Base-by-base conservation (phyloP, 1,140 invertebrate genomes). In the Luehdorfia chinensis region DNA sequence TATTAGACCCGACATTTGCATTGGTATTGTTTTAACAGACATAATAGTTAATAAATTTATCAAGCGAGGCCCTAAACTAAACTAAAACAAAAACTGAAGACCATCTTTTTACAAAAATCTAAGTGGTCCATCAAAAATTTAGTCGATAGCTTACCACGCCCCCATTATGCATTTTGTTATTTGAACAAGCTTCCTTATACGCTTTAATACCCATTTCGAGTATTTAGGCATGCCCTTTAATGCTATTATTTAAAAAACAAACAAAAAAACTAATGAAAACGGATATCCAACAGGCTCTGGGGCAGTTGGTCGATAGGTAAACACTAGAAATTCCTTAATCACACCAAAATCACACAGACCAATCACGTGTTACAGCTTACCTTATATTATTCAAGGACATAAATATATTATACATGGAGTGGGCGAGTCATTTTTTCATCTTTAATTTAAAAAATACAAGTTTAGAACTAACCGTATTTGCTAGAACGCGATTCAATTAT, bases 241-340 rank as follows among this genome's bases (percentile, higher is more conserved):
- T 50, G 33, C 47, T 45, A 47, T 32, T 47, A 25, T 37, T 21
- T 15, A 19, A 32, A 18, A 21, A 33, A 25, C 25, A 51, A 8
- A 43, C 47, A 39, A 45, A 30, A 9, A 37, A 43, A 51, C 55
- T 51, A 47, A 53, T 60, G 49, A 61, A 47, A 21, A 49, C 14
- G 37, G 48, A 49, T 62, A 59, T 64, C 56, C 59, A 51, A 61
- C 62, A 77, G 66, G 59, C 52, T 55, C 55, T 45, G 63, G 55
- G 47, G 66, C 62, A 53, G 58, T 66, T 56, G 63, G 59, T 64
- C 65, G 66, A 67, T 76, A 75, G 69, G 72, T 73, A 75, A 71
- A 45, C 43, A 43, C 39, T 39, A 28, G 39, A 43, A 15, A 30
- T 43, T 28, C 13, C 16, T 30, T 43, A 27, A 30, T 43, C 39